A percentile compares a stretch with the other conserved stretches of the same genome.
phyloP scores from a whole-genome alignment of 2,797 vertebrate species.

The Hippocampus kuda region DNA sequence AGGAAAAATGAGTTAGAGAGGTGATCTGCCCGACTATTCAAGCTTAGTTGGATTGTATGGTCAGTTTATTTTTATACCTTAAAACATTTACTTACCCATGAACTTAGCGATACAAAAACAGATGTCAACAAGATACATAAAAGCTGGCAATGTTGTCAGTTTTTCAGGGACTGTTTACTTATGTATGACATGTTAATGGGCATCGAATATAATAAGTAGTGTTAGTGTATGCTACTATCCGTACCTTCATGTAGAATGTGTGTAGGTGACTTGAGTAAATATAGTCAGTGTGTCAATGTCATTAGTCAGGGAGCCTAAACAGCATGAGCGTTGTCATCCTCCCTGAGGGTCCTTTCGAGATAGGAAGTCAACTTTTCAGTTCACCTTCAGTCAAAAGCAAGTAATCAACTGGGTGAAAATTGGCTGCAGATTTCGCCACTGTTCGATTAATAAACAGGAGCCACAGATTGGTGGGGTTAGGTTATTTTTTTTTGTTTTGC shows the following conservation, averaged over 20 bases:
- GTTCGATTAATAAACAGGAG: background rate
- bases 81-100: conserved; percentile 38
- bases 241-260: conserved; percentile 58
- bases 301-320: conserved; percentile 45
- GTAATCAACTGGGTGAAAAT: conserved; percentile 23
- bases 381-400: conserved; percentile 25
- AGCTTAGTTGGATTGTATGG: conserved; percentile 57
- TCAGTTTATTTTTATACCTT: conserved; percentile 71
- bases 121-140: conserved; percentile 53
- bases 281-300: conserved; percentile 48
- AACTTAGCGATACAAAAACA: conserved; percentile 49
- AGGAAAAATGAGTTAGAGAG: conserved; percentile 46
- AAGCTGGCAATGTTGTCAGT: conserved; percentile 67
- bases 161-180: conserved; percentile 71
- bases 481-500: background rate
- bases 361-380: conserved; percentile 22
- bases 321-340: conserved; percentile 44
- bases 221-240: conserved; percentile 57
- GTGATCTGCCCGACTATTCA: conserved; percentile 59
- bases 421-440: conserved; percentile 14
- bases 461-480: background rate
- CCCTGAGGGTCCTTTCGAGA: conserved; percentile 31
- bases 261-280: conserved; percentile 52
- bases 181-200: conserved; percentile 60
- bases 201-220: conserved; percentile 62